Evolutionary conservation across 2,113 vertebrate species (phyloP).

Genomic region (Python bivittatus): DNA sequence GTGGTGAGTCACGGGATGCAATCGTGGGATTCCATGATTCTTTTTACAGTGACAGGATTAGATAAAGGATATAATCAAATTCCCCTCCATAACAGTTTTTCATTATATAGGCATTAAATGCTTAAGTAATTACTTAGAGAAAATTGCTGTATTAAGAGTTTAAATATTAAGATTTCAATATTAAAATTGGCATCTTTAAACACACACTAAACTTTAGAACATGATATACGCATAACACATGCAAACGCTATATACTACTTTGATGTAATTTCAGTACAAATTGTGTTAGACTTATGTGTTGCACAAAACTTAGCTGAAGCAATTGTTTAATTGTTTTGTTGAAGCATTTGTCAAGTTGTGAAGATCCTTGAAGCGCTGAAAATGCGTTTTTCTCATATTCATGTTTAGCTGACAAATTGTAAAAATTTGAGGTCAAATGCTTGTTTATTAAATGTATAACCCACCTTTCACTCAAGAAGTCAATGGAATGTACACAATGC

Average conservation of each 20-base stretch:
- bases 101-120: background rate
- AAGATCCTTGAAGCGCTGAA: constrained; percentile 28
- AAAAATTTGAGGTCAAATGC: background rate
- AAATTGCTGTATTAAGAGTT: background rate
- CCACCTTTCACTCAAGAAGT: no score
- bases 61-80: background rate
- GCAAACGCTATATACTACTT: background rate
- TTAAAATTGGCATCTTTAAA: background rate
- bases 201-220: background rate
- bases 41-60: constrained; percentile 6
- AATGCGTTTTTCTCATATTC: constrained; percentile 6
- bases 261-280: background rate
- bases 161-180: background rate
- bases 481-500: no score
- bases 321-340: background rate
- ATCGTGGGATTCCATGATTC: background rate
- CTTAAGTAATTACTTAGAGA: background rate
- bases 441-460: no score
- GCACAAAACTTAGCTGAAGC: background rate
- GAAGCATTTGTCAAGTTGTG: background rate
- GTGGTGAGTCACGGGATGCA: constrained; percentile 75
- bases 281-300: background rate
- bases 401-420: constrained; percentile 1
- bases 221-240: background rate
- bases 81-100: background rate